These are phyloP conservation scores for Galaxea fascicularis DNA, from an alignment of 92 coral and sea anemone species.

Conservation along the genomic window DNA sequence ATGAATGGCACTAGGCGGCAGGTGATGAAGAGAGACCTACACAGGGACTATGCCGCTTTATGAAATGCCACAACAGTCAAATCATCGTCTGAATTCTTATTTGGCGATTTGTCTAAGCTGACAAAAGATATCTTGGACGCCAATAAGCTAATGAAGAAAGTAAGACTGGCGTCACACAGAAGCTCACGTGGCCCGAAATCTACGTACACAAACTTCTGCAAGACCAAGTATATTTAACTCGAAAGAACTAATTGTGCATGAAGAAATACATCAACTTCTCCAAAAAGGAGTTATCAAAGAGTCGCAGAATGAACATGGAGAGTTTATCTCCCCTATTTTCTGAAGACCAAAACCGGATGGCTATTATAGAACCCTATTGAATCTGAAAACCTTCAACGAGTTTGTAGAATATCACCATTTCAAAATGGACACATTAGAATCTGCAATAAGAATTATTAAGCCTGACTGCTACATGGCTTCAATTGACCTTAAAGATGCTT, in stretches of 20 bases:
- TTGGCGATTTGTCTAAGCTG: slow-evolving; percentile 55
- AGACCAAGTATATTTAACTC: slow-evolving; percentile 62
- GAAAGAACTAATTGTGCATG: slow-evolving; percentile 48
- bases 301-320: slow-evolving; percentile 41
- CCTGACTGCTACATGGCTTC: slow-evolving; percentile 76
- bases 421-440: slow-evolving; percentile 71
- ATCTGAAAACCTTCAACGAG: slow-evolving; percentile 64
- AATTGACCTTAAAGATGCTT: slow-evolving; percentile 61
- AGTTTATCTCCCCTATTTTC: slow-evolving; percentile 73
- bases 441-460: slow-evolving; percentile 65
- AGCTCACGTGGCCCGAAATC: slow-evolving; percentile 14
- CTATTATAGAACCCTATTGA: slow-evolving; percentile 58
- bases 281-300: slow-evolving; percentile 27
- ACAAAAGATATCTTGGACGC: slow-evolving; percentile 59
- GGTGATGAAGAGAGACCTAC: not conserved
- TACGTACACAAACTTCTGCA: slow-evolving; percentile 45
- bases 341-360: slow-evolving; percentile 69
- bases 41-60: slow-evolving; percentile 19
- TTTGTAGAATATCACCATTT: slow-evolving; percentile 67
- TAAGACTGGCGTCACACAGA: not conserved
- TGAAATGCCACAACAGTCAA: slow-evolving; percentile 38
- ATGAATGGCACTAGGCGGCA: slow-evolving; percentile 9
- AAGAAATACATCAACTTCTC: slow-evolving; percentile 61
- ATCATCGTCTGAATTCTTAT: slow-evolving; percentile 43
- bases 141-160: slow-evolving; percentile 18